Conservation (phyloP, 2,797 vertebrate species). For the Delichon dasypus region DNA sequence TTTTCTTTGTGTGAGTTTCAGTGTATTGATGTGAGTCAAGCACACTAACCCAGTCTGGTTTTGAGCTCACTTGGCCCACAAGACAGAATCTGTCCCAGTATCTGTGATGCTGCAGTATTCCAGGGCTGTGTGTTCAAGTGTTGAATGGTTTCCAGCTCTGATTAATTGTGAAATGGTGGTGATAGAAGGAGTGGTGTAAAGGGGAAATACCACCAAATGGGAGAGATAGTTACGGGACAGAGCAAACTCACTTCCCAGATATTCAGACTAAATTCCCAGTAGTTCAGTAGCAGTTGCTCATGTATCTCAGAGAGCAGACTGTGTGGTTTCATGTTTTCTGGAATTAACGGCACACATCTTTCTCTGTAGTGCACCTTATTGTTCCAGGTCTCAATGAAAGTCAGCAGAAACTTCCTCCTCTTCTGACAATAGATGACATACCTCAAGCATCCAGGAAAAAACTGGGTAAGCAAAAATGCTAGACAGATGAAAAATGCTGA, state of each 20-base stretch:
- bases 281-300: background rate
- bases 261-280: background rate
- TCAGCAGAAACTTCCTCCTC: slow-evolving; percentile 69
- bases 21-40: background rate
- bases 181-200: background rate
- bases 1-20: background rate
- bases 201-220: background rate
- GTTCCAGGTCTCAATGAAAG: slow-evolving; percentile 77
- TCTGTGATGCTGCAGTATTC: background rate
- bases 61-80: background rate
- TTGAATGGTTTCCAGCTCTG: background rate
- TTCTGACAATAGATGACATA: slow-evolving; percentile 70
- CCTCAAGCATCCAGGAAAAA: slow-evolving; percentile 72
- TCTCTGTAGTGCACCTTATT: slow-evolving; percentile 75
- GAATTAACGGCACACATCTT: slow-evolving; percentile 10
- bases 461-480: slow-evolving; percentile 64
- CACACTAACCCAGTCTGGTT: background rate
- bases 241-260: background rate
- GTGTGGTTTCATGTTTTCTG: background rate
- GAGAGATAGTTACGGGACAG: background rate
- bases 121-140: background rate
- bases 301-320: background rate
- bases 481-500: background rate
- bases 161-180: background rate
- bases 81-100: background rate